phyloP scores from a whole-genome alignment of 2,797 vertebrate genomes.

The Aplochiton taeniatus region DNA sequence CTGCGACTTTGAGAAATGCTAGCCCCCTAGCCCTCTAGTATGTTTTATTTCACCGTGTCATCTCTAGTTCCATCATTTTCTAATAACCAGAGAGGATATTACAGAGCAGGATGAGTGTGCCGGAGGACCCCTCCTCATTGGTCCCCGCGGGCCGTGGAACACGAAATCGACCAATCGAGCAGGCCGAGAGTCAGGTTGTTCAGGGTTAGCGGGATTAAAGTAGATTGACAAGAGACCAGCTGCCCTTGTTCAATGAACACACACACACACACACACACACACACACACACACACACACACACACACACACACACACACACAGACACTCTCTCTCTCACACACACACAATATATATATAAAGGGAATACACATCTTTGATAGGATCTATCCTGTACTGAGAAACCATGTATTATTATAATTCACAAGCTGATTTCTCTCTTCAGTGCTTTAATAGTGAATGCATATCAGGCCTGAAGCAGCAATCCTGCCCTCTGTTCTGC shows the following conservation, averaged over 20 bases:
- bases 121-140: background rate
- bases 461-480: background rate
- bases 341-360: background rate
- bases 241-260: background rate
- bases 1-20: too few relatives aligned
- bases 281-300: background rate
- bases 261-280: constrained; percentile 1
- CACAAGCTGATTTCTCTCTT: background rate
- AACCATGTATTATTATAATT: background rate
- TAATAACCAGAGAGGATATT: background rate
- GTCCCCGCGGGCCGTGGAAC: background rate
- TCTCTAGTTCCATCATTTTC: background rate
- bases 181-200: background rate
- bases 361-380: too few relatives aligned
- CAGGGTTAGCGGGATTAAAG: constrained; percentile 2
- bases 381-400: background rate
- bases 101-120: background rate
- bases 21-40: too few relatives aligned
- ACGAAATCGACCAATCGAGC: background rate
- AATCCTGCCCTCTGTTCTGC: background rate
- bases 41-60: too few relatives aligned
- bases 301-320: constrained; percentile 3
- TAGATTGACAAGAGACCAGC: background rate
- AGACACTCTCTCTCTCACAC: background rate
- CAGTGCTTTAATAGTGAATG: background rate